Percentiles rank a stretch among this genome's conserved stretches.
Conservation (phyloP, 2,888 invertebrate genomes). For the Apamea anceps region DNA sequence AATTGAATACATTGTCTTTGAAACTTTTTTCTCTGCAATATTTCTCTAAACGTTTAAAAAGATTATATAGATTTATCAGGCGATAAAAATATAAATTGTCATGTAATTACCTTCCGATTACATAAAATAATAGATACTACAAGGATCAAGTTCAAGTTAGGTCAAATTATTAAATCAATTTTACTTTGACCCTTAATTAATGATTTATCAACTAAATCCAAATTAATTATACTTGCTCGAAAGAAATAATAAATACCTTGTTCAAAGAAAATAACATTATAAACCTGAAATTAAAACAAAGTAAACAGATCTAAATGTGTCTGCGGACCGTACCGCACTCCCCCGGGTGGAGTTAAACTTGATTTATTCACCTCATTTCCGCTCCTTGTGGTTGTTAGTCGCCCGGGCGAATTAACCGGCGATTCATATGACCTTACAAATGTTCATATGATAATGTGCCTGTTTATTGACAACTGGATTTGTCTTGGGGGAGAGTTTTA, state of each 20-base stretch:
- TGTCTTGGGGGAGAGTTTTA: background rate
- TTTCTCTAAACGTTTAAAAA: no score
- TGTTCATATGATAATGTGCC: constrained; percentile 51
- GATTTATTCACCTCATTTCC: constrained; percentile 88
- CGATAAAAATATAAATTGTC: background rate
- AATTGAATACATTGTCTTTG: no score
- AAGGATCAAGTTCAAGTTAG: background rate
- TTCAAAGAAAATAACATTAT: background rate
- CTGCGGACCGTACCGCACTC: constrained; percentile 75
- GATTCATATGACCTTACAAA: constrained; percentile 63
- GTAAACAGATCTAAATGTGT: constrained; percentile 49
- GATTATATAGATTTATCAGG: background rate
- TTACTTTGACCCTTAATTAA: no score
- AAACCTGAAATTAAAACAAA: constrained; percentile 20
- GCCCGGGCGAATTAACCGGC: constrained; percentile 69
- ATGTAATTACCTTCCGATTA: background rate
- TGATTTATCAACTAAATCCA: background rate
- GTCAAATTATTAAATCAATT: background rate
- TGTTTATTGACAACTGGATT: constrained; percentile 48
- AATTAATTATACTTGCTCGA: background rate
- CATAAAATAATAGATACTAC: background rate
- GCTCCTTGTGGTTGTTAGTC: constrained; percentile 63
- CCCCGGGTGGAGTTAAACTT: constrained; percentile 82
- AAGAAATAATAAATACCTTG: background rate
- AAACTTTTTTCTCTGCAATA: background rate